Conservation (phyloP, 2,888 invertebrate genomes). For the Hermaeophaga mercurialis region DNA sequence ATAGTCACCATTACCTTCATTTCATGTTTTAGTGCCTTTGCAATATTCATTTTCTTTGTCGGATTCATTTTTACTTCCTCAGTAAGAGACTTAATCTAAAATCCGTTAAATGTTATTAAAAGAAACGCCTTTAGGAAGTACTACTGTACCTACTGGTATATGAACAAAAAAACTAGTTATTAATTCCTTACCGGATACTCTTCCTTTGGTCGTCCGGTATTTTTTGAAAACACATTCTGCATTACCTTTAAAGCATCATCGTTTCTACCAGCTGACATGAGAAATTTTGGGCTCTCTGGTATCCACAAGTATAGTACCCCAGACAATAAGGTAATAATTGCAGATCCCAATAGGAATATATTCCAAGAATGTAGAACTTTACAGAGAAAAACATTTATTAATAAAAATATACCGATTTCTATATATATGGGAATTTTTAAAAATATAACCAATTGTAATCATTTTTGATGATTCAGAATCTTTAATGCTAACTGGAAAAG, state of each 20-base stretch:
- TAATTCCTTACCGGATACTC: conserved; percentile 70
- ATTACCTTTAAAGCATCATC: conserved; percentile 69
- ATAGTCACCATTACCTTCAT: conserved; percentile 68
- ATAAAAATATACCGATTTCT: too few species aligned
- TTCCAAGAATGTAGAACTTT: conserved; percentile 68
- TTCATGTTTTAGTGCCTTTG: conserved; percentile 63
- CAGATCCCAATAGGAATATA: conserved; percentile 63
- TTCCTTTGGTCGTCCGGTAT: conserved; percentile 66
- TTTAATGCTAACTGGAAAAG: too few species aligned
- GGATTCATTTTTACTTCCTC: conserved; percentile 46
- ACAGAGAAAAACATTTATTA: too few species aligned
- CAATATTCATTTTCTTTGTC: conserved; percentile 52
- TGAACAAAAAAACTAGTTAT: too few species aligned
- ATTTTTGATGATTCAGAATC: too few species aligned
- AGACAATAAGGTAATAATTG: conserved; percentile 69
- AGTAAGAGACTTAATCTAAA: conserved; percentile 53
- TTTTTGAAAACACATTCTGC: conserved; percentile 66
- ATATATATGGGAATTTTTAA: too few species aligned
- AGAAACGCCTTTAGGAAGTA: not conserved
- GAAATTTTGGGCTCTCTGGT: conserved; percentile 80
- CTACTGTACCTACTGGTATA: too few species aligned
- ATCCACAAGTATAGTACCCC: conserved; percentile 64
- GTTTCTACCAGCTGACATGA: conserved; percentile 70
- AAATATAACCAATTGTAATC: too few species aligned
- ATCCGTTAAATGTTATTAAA: conserved; percentile 20